Conservation (phyloP, 2,797 vertebrate species). For the Gastrophryne carolinensis region DNA sequence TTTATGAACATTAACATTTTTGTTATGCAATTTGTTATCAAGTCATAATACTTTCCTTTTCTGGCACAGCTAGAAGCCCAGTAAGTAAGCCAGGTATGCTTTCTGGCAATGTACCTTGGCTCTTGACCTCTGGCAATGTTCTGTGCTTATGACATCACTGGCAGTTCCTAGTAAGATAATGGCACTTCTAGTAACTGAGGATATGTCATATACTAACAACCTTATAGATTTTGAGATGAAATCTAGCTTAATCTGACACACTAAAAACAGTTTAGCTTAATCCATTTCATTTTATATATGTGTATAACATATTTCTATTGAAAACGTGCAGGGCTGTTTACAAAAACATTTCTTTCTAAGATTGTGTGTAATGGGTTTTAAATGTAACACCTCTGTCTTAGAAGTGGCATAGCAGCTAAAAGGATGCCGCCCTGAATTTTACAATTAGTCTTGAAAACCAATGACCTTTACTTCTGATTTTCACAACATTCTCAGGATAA, state of each 20-base stretch:
- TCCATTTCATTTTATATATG: conserved; percentile 59
- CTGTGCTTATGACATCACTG: too few species aligned
- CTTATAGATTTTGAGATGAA: too few species aligned
- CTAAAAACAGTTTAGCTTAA: conserved; percentile 65
- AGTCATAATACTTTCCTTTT: too few species aligned
- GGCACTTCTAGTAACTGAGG: too few species aligned
- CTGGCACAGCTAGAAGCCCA: too few species aligned
- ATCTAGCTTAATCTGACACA: conserved; percentile 60
- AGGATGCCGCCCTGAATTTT: conserved; percentile 51
- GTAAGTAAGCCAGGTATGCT: too few species aligned
- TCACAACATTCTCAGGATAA: conserved; percentile 2
- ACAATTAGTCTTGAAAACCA: conserved; percentile 34
- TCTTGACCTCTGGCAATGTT: too few species aligned
- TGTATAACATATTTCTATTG: conserved; percentile 64
- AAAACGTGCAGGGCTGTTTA: conserved; percentile 60
- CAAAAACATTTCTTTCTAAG: conserved; percentile 56
- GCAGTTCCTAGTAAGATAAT: too few species aligned
- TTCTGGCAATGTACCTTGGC: too few species aligned
- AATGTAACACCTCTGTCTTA: conserved; percentile 52
- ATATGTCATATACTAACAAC: too few species aligned
- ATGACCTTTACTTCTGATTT: conserved; percentile 31
- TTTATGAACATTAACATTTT: too few species aligned
- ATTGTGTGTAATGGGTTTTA: conserved; percentile 57
- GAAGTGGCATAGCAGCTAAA: conserved; percentile 54
- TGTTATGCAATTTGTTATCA: too few species aligned